These are phyloP conservation scores for Gallinago nigripennis DNA, from an alignment of 2,797 vertebrate genomes.

Conservation along the genomic window DNA sequence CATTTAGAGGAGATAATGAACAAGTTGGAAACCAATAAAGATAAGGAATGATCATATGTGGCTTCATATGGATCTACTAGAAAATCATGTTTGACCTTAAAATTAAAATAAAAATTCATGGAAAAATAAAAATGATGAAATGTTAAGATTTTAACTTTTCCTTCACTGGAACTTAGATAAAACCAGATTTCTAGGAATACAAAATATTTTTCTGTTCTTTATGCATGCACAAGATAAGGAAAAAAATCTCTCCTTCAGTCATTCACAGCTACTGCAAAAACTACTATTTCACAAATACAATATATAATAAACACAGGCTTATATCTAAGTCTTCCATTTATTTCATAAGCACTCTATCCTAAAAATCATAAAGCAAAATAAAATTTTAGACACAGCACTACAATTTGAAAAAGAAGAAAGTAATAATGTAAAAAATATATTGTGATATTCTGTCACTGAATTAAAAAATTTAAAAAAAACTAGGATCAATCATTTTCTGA, in stretches of 20 bases:
- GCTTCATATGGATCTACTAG: neutral
- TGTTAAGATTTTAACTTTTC: neutral
- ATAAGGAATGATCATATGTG: neutral
- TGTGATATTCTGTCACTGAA: neutral
- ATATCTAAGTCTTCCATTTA: neutral
- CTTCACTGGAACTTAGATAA: neutral
- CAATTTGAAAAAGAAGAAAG: neutral
- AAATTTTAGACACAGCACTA: neutral
- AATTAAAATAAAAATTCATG: neutral
- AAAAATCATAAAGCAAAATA: neutral
- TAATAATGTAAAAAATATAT: neutral
- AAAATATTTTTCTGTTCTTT: neutral
- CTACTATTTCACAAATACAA: neutral
- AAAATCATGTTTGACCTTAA: neutral
- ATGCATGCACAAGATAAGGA: neutral
- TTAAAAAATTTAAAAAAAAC: neutral
- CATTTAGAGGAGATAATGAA: neutral
- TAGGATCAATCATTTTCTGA: neutral
- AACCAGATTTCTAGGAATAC: neutral
- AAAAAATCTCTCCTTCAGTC: neutral
- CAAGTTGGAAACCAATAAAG: neutral
- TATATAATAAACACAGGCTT: neutral
- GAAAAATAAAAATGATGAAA: neutral
- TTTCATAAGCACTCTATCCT: neutral
- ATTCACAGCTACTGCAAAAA: neutral